Evolutionary conservation across 1,140 invertebrate species (phyloP).

Genomic region (Pseudomyrmex flavicornis): DNA sequence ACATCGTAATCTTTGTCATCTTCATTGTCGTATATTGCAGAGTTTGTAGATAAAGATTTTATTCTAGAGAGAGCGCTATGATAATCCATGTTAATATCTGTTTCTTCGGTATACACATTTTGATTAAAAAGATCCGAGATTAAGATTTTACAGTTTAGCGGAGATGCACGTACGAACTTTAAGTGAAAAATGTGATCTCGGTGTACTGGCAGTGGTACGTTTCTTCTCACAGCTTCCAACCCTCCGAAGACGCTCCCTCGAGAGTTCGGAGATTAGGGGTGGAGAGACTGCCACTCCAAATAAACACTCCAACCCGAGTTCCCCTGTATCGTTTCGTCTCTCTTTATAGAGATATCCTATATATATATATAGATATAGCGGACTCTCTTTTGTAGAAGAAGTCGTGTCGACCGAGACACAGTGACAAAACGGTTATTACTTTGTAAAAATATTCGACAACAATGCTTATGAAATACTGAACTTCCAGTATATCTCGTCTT

Average conservation of each 20-base stretch:
- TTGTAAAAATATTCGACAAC: not conserved
- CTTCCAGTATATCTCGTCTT: not conserved
- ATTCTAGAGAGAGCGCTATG: not conserved
- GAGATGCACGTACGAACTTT: constrained; percentile 19
- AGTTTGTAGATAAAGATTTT: not conserved
- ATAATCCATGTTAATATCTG: not conserved
- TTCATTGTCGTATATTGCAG: not conserved
- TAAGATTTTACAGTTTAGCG: constrained; percentile 25
- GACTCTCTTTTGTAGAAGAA: not conserved
- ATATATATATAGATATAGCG: constrained; percentile 34
- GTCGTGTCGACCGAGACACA: not conserved
- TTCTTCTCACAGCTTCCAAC: constrained; percentile 75
- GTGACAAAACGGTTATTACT: not conserved
- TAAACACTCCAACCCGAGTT: constrained; percentile 80
- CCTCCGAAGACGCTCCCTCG: constrained; percentile 75
- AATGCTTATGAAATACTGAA: not conserved
- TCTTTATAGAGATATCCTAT: constrained; percentile 28
- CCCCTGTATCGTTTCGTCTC: constrained; percentile 35
- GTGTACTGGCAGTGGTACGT: constrained; percentile 29
- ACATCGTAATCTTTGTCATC: not conserved
- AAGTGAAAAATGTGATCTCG: constrained; percentile 65
- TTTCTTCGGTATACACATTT: not conserved
- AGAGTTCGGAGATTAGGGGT: constrained; percentile 80
- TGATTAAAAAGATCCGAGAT: constrained; percentile 24
- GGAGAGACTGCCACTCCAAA: constrained; percentile 83